phyloP scores from a whole-genome alignment of 2,797 vertebrate species.

The Characodon lateralis region DNA sequence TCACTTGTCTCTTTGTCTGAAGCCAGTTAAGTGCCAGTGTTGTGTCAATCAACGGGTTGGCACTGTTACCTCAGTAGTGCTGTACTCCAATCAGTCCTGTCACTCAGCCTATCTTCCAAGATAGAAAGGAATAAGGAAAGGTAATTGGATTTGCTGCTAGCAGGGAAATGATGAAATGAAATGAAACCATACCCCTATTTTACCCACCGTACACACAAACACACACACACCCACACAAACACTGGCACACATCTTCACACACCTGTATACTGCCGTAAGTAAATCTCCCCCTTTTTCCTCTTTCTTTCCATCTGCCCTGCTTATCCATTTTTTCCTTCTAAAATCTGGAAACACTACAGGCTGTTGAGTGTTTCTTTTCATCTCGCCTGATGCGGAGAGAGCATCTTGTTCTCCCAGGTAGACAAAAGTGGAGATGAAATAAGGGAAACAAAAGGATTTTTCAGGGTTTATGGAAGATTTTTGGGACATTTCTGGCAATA shows the following conservation, averaged over 20 bases:
- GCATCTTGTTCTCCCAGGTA: constrained; percentile 66
- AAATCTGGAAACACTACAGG: constrained; percentile 69
- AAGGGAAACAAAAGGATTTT: constrained; percentile 66
- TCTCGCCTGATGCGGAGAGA: constrained; percentile 57
- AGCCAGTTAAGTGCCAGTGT: constrained; percentile 60
- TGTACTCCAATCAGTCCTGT: constrained; percentile 64
- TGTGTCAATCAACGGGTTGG: constrained; percentile 68
- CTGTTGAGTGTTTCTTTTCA: constrained; percentile 64
- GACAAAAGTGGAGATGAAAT: constrained; percentile 64
- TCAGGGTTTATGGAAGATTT: constrained; percentile 49
- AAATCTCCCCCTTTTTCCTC: constrained; percentile 29
- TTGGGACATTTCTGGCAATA: constrained; percentile 47
- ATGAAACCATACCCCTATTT: constrained; percentile 59
- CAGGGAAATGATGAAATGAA: constrained; percentile 79
- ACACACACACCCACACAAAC: not conserved
- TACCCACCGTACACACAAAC: constrained; percentile 11
- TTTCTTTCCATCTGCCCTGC: constrained; percentile 38
- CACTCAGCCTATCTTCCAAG: constrained; percentile 74
- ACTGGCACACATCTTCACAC: constrained; percentile 21
- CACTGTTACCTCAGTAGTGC: constrained; percentile 59
- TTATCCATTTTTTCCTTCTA: constrained; percentile 60
- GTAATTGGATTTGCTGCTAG: constrained; percentile 78
- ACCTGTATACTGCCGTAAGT: constrained; percentile 45
- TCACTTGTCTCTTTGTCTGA: constrained; percentile 57
- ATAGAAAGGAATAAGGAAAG: constrained; percentile 66